Base-by-base conservation (phyloP, 2,797 vertebrate genomes). In the Telmatherina bonti region DNA sequence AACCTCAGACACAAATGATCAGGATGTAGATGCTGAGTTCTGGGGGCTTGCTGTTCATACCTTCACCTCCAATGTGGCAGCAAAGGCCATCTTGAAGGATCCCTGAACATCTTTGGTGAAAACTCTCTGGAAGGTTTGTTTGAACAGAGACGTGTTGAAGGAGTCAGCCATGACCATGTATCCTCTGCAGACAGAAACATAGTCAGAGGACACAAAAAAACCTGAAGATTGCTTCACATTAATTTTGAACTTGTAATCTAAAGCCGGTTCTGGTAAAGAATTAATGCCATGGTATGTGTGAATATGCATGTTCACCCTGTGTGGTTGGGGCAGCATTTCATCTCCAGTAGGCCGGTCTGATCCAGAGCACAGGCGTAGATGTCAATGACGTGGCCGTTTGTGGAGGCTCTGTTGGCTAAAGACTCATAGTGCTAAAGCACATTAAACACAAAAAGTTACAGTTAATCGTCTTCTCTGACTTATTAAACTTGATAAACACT, bases 161-260 rank as follows among this genome's bases (percentile, higher is more conserved):
- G 97, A 98, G 79, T 99, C 97, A 0, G 97, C 97, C 97, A 99
- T 99, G 77, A 99, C 96, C 97, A 99, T 97, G 91, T 97, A 98
- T 18, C 97, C 97, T 60, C 97, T 98, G 85, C 24, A 49, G 3
- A 79, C 55, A 69, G 33, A 75, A 18, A 76, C 35, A 67, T 43
- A 52, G 51, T 8, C 47, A 0, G 38, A 33, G 8, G 33, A 33
- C 9, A 8, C 33, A 33, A 31, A 31, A 8, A 33, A 11, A 41
- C 15, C n/a, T 51, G 47, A 51, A 24, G 11, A 51, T 49, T 2
- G 22, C 22, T 51, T 47, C 43, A 47, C 18, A 4, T 45, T 7
- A 7, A 45, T 4, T 5, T 43, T n/a, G 2, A 47, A 47, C 43
- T n/a, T n/a, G 13, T 41, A 16, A 15, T 41, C 15, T 16, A 15